A percentile compares a stretch with the other conserved stretches of the same genome.
phyloP scores from a whole-genome alignment of 2,797 vertebrate species.

The Leuciscus waleckii region DNA sequence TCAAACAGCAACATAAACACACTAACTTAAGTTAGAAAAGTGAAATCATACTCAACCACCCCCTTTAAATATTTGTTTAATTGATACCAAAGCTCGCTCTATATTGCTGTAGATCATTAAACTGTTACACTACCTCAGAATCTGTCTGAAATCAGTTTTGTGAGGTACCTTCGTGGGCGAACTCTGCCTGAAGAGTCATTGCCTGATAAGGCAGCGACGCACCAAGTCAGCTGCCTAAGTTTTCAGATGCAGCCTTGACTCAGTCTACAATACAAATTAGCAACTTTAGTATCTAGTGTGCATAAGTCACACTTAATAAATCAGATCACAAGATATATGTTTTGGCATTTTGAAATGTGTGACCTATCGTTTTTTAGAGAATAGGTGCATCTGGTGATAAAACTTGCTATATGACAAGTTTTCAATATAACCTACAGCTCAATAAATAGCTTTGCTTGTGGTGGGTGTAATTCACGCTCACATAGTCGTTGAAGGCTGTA shows the following conservation, averaged over 20 bases:
- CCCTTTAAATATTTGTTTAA: no score
- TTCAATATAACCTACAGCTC: conserved; percentile 2
- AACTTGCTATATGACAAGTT: not conserved
- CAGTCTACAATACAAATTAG: not conserved
- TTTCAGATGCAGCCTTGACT: not conserved
- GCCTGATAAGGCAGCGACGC: no score
- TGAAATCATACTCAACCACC: no score
- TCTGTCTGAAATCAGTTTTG: no score
- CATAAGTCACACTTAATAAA: not conserved
- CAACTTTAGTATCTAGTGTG: not conserved
- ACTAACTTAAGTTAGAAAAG: no score
- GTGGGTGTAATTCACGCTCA: not conserved
- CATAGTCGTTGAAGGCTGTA: not conserved
- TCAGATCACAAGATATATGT: not conserved
- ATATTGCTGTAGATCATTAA: no score
- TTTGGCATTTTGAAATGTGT: conserved; percentile 5
- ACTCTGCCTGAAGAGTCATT: no score
- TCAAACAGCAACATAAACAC: no score
- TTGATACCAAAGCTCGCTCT: no score
- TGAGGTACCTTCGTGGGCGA: no score
- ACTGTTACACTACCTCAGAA: no score
- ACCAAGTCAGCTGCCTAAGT: no score
- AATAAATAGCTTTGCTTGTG: conserved; percentile 4
- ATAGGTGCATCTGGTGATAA: not conserved
- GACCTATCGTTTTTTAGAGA: not conserved